Evolutionary conservation across 2,888 invertebrate genomes (phyloP).

Genomic region (Colletes collaris): DNA sequence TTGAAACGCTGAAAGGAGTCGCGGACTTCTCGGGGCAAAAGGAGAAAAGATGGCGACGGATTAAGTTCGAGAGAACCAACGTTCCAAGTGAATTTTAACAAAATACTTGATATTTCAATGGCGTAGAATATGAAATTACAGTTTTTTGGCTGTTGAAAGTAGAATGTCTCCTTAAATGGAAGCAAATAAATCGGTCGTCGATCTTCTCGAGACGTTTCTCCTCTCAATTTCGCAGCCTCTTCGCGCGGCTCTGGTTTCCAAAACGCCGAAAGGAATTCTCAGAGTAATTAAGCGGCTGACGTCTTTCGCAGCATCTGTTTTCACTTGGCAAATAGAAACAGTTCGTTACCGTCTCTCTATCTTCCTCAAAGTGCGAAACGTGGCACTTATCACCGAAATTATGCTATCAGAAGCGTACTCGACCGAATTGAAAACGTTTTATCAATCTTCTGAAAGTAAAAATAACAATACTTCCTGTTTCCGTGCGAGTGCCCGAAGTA

Average conservation of each 20-base stretch:
- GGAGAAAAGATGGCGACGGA: not conserved
- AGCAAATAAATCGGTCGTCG: conserved; percentile 23
- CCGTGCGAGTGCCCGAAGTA: too few species aligned
- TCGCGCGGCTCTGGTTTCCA: conserved; percentile 6
- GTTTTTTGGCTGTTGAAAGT: too few species aligned
- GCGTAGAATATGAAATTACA: too few species aligned
- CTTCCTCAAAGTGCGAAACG: not conserved
- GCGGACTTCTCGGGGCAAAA: not conserved
- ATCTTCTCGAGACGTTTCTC: not conserved
- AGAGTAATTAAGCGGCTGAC: conserved; percentile 57
- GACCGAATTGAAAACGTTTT: too few species aligned
- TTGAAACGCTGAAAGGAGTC: conserved; percentile 8
- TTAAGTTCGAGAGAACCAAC: too few species aligned
- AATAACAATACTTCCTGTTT: too few species aligned
- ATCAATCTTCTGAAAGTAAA: too few species aligned
- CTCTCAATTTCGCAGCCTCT: not conserved
- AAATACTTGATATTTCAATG: too few species aligned
- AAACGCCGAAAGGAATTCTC: conserved; percentile 40
- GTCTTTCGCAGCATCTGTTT: conserved; percentile 36
- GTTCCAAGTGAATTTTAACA: too few species aligned
- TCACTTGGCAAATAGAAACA: conserved; percentile 26
- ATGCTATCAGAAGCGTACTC: too few species aligned
- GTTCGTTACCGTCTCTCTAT: not conserved
- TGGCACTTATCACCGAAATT: too few species aligned
- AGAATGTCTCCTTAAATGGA: conserved; percentile 2